Percentiles rank a stretch among this genome's conserved stretches.
Conservation (phyloP, 2,888 invertebrate species). For the Drosophila vallismaia region DNA sequence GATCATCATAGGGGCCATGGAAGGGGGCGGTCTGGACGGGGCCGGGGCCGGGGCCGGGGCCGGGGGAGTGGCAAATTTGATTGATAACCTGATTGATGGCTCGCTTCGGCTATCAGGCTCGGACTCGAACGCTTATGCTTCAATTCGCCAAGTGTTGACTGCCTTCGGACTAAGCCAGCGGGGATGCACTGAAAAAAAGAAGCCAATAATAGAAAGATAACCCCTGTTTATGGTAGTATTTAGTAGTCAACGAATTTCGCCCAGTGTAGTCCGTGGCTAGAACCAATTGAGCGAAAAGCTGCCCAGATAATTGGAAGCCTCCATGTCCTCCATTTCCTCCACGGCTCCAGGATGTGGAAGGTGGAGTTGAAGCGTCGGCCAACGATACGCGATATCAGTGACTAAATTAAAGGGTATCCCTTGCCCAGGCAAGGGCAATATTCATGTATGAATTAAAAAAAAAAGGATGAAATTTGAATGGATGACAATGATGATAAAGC, state of each 20-base stretch:
- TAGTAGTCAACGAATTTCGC: background rate
- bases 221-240: background rate
- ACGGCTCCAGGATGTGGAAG: slow-evolving; percentile 8
- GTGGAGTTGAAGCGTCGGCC: background rate
- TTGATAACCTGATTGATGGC: slow-evolving; percentile 68
- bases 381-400: background rate
- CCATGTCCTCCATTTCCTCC: slow-evolving; percentile 17
- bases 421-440: background rate
- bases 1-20: slow-evolving; percentile 37
- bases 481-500: slow-evolving; percentile 1
- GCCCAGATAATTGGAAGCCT: slow-evolving; percentile 31
- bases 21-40: background rate
- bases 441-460: background rate
- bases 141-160: slow-evolving; percentile 40
- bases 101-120: slow-evolving; percentile 55
- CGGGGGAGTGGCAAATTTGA: slow-evolving; percentile 33
- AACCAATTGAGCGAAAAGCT: slow-evolving; percentile 32
- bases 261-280: slow-evolving; percentile 1
- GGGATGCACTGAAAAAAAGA: slow-evolving; percentile 2
- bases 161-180: slow-evolving; percentile 22
- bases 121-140: slow-evolving; percentile 19
- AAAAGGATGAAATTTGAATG: background rate
- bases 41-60: background rate
- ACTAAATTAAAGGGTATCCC: background rate
- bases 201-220: too few species aligned